Base-by-base conservation (phyloP, 2,113 vertebrate species). In the Bubo blakistoni region DNA sequence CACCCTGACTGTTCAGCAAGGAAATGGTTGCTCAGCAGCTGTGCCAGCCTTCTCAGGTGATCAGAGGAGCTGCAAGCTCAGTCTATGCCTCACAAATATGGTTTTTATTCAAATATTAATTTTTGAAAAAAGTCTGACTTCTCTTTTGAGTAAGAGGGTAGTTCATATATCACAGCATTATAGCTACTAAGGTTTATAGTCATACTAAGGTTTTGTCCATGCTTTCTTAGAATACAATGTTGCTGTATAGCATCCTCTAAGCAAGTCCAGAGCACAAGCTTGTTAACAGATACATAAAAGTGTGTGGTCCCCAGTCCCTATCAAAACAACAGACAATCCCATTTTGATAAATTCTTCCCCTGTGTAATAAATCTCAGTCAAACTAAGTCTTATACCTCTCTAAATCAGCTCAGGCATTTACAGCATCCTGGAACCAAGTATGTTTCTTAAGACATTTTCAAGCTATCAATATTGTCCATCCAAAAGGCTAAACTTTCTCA, bases 41-140 rank as follows among this genome's bases (percentile, higher is more conserved):
- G 55, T 76, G 29, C 36, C 63, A 93, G 47, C 19, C 55, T 46
- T 40, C 74, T 58, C 20, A 8, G 55, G n/a, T 34, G 25, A 77
- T 34, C 29, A 65, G 12, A 62, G 52, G 8, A 58, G 55, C 44
- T 42, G 29, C 25, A 52, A 32, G 51, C 30, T 57, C 49, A 11
- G 12, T 13, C 44, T 29, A 10, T 12, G n/a, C 30, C 30, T 67
- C 5, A 0, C 40, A 78, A 54, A 20, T 36, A 66, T 0, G 2
- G 3, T 1, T 12, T 58, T 49, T 46, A 40, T 25, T 62, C 13
- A 66, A 67, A 63, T n/a, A 4, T 6, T 51, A 18, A 16, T 44
- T 61, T 83, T 4, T 26, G 3, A 20, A 54, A 57, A 57, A 90
- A 59, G 15, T 16, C 30, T 29, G 42, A 59, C 15, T 61, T 44